These are phyloP conservation scores for Ladona fulva DNA, from an alignment of 1,140 invertebrate genomes.

Conservation along the genomic window DNA sequence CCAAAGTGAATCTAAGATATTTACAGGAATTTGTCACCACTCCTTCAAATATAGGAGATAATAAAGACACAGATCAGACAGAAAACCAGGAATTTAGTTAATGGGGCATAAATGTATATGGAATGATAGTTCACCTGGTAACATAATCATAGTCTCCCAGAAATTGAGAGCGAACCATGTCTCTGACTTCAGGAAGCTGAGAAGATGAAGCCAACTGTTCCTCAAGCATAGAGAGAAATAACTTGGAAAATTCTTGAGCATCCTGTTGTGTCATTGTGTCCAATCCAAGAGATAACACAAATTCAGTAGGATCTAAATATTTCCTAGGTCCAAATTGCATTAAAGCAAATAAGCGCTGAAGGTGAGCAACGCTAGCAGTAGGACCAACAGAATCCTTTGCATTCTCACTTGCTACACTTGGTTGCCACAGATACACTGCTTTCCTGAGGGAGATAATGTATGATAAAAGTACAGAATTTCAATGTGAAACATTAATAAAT, in stretches of 20 bases:
- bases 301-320: constrained; percentile 51
- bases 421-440: constrained; percentile 54
- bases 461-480: neutral
- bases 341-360: constrained; percentile 58
- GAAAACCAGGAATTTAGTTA: too few relatives aligned
- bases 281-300: constrained; percentile 52
- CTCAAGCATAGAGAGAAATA: constrained; percentile 54
- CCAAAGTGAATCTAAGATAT: too few relatives aligned
- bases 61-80: too few relatives aligned
- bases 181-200: constrained; percentile 33
- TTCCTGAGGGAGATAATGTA: constrained; percentile 31
- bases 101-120: too few relatives aligned
- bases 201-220: constrained; percentile 40
- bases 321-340: constrained; percentile 50
- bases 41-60: too few relatives aligned
- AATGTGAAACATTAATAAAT: neutral
- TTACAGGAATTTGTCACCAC: too few relatives aligned
- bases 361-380: constrained; percentile 44
- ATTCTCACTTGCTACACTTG: constrained; percentile 39
- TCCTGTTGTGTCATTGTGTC: constrained; percentile 57
- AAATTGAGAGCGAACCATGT: constrained; percentile 51
- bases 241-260: constrained; percentile 63
- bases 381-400: constrained; percentile 33
- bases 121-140: constrained; percentile 40
- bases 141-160: constrained; percentile 55